Evolutionary conservation across 2,888 invertebrate species (phyloP).

Genomic region (Cheilosia impressa): DNA sequence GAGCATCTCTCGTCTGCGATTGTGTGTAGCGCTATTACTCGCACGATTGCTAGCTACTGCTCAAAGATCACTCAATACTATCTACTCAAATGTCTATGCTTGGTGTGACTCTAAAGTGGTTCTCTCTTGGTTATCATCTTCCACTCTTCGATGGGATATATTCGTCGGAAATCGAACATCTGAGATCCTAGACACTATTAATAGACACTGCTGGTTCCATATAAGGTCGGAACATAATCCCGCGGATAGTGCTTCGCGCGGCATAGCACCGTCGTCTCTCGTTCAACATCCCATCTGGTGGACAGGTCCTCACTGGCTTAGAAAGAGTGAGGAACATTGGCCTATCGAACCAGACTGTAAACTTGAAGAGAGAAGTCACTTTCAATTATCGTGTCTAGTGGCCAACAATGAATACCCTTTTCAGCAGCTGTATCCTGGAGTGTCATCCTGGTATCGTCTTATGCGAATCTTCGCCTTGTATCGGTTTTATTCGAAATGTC

Average conservation of each 20-base stretch:
- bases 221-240: slow-evolving; percentile 16
- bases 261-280: slow-evolving; percentile 45
- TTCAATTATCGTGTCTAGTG: too few species aligned
- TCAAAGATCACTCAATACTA: too few species aligned
- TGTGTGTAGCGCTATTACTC: too few species aligned
- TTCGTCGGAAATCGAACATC: slow-evolving; percentile 63
- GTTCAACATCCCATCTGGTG: slow-evolving; percentile 61
- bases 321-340: not conserved
- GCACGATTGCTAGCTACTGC: too few species aligned
- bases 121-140: slow-evolving; percentile 76
- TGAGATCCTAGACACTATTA: slow-evolving; percentile 43
- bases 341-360: not conserved
- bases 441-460: too few species aligned
- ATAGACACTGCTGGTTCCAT: slow-evolving; percentile 61
- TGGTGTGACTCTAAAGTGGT: slow-evolving; percentile 78
- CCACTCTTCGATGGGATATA: not conserved
- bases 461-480: too few species aligned
- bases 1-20: too few species aligned
- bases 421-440: too few species aligned
- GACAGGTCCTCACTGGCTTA: slow-evolving; percentile 64
- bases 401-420: too few species aligned
- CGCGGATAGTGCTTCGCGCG: slow-evolving; percentile 72
- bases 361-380: too few species aligned
- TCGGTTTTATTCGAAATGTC: too few species aligned
- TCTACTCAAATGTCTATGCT: not conserved